These are phyloP conservation scores for Teleogryllus occipitalis DNA, from an alignment of 1,140 invertebrate species.

Conservation along the genomic window DNA sequence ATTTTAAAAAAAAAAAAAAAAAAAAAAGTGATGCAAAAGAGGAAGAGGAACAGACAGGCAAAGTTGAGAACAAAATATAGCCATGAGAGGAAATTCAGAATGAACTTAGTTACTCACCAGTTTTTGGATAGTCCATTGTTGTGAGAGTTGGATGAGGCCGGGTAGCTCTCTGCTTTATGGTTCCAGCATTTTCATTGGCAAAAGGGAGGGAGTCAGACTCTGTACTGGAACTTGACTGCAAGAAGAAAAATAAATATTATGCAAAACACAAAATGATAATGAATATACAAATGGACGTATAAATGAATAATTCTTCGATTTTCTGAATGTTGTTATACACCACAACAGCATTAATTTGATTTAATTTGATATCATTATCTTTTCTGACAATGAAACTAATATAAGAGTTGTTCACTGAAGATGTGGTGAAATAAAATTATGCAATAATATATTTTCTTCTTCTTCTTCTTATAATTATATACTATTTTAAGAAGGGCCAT, in stretches of 20 bases:
- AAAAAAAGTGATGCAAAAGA: not conserved
- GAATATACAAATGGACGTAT: not conserved
- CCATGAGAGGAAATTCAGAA: not conserved
- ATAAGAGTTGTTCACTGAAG: too few species aligned
- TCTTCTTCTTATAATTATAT: too few species aligned
- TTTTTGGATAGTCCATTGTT: conserved; percentile 21
- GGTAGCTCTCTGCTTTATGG: conserved; percentile 74
- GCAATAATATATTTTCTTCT: too few species aligned
- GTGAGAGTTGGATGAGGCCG: conserved; percentile 35
- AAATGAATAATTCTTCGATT: not conserved
- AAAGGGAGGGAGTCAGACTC: conserved; percentile 96
- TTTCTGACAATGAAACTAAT: too few species aligned
- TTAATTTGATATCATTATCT: too few species aligned
- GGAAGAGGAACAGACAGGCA: too few species aligned
- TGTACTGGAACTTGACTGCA: conserved; percentile 86
- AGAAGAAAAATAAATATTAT: conserved; percentile 29
- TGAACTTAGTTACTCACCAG: conserved; percentile 12
- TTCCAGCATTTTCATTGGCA: conserved; percentile 97
- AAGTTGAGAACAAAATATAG: too few species aligned
- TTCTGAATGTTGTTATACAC: too few species aligned
- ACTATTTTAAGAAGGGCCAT: too few species aligned
- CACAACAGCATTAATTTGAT: too few species aligned
- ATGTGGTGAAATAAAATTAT: too few species aligned
- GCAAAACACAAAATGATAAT: not conserved
- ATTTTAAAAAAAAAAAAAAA: not conserved